Evolutionary conservation across 92 coral and sea anemone genomes (phyloP).

Genomic region (Phymanthus crucifer): DNA sequence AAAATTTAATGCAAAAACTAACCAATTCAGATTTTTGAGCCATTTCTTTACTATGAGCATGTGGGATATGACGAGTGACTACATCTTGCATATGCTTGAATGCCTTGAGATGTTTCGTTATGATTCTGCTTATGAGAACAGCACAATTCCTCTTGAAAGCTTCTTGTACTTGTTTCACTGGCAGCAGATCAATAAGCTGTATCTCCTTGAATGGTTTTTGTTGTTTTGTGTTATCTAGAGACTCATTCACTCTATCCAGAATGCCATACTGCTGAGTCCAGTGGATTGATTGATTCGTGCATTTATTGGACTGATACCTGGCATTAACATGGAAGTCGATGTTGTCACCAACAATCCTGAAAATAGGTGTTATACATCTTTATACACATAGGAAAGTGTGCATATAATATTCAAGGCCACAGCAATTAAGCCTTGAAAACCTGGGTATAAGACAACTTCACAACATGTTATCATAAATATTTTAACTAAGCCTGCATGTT

Average conservation of each 20-base stretch:
- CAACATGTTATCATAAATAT: too few relatives aligned
- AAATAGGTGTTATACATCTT: too few relatives aligned
- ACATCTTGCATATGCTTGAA: constrained; percentile 28
- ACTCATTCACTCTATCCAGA: constrained; percentile 26
- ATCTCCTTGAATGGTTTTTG: constrained; percentile 8
- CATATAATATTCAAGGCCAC: too few relatives aligned
- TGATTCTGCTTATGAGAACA: constrained; percentile 39
- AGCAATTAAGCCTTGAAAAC: too few relatives aligned
- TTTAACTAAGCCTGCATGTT: too few relatives aligned
- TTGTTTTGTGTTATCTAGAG: constrained; percentile 25
- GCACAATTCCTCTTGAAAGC: constrained; percentile 43
- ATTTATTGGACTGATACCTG: constrained; percentile 36
- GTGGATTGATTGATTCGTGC: constrained; percentile 44
- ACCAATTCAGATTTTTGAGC: constrained; percentile 31
- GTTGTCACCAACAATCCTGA: constrained; percentile 52
- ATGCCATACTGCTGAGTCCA: constrained; percentile 56
- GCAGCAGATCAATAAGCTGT: constrained; percentile 28
- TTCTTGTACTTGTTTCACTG: constrained; percentile 38
- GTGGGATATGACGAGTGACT: constrained; percentile 41
- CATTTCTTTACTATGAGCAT: constrained; percentile 28
- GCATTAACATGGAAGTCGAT: constrained; percentile 48
- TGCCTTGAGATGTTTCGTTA: constrained; percentile 17
- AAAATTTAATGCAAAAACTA: neutral
- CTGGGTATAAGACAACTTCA: too few relatives aligned
- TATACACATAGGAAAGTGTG: too few relatives aligned